Base-by-base conservation (phyloP, 2,797 vertebrate species). In the Pangasius larnaudii region DNA sequence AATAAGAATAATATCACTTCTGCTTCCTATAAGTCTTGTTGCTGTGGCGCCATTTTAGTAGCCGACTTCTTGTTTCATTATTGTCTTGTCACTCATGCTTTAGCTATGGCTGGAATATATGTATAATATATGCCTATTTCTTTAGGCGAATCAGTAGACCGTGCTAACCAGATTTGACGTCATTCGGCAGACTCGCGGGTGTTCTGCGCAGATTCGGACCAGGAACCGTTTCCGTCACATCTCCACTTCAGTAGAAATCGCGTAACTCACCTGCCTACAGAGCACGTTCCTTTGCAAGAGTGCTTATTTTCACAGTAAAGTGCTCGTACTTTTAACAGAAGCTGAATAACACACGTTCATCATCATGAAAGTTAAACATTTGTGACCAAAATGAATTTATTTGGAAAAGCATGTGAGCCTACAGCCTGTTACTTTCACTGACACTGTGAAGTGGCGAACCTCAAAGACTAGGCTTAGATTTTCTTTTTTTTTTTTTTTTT, bases 401-500 rank as follows among this genome's bases (percentile, higher is more conserved):
- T 51, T 83, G 27, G 16, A 67, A 67, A 65, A 19, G 42, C 67
- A 9, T 65, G 2, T 59, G 10, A 42, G 39, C 36, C 58, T 46
- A 16, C 10, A 63, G 79, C 5, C 16, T 39, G 24, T 16, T 53
- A 1, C 24, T 46, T n/a, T 59, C 56, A 13, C 39, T 80, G 30
- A 39, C 30, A 69, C 46, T 49, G 63, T 36, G 39, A 85, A 53
- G 33, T 58, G 22, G 51, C 39, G 19, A 67, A 69, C 16, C 49
- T 85, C 30, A 95, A 95, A 81, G 93, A 61, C 33, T 16, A 46
- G 36, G 7, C 1, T 16, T 46, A n/a, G 33, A 69, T 7, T 36
- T 19, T 9, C 36, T 69, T 33, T 13, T 33, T 27, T 63, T 92
- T 79, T 92, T 91, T 39, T 39, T 93, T 92, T 95, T 94, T 94